Percentiles rank a stretch among this genome's conserved stretches.
Evolutionary conservation across 2,113 vertebrate genomes (phyloP).

Genomic region (Eonycteris spelaea): DNA sequence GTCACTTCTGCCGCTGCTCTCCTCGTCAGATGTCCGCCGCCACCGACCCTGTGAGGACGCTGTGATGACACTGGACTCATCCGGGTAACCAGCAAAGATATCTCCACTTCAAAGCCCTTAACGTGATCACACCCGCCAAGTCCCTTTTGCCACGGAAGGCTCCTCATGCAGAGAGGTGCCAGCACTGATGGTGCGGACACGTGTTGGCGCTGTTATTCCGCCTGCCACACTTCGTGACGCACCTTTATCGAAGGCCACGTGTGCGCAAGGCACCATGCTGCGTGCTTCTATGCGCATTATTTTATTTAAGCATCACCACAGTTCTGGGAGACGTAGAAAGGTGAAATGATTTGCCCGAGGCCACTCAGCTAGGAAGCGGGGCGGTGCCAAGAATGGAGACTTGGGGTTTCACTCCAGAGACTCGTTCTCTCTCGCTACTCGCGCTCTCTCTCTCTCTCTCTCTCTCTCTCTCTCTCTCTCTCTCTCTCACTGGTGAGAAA

Average conservation of each 20-base stretch:
- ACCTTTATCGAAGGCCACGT: background rate
- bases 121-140: background rate
- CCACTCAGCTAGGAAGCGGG: background rate
- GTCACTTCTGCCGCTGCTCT: background rate
- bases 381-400: background rate
- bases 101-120: background rate
- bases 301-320: background rate
- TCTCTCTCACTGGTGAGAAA: background rate
- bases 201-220: background rate
- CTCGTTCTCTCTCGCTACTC: too few relatives aligned
- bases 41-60: background rate
- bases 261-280: background rate
- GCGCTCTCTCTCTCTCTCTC: too few relatives aligned
- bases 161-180: background rate
- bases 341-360: too few relatives aligned
- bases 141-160: too few relatives aligned
- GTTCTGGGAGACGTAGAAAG: background rate
- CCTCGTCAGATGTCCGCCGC: background rate
- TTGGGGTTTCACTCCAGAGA: background rate
- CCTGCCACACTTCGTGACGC: fast-evolving
- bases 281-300: background rate
- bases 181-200: background rate
- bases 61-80: background rate
- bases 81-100: background rate
- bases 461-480: background rate